Conservation (phyloP, 1,140 invertebrate species). For the Acyrthosiphon pisum region DNA sequence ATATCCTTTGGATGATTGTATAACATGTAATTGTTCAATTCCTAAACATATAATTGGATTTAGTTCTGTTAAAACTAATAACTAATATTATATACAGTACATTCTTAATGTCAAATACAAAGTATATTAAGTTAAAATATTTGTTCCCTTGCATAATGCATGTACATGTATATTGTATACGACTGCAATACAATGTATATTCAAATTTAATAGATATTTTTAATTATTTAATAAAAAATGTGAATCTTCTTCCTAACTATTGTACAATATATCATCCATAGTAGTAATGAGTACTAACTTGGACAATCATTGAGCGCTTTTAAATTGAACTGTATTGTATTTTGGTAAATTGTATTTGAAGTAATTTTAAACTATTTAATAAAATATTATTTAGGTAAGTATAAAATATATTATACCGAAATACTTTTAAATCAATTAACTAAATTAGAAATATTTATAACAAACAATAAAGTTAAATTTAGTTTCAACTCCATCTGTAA, state of each 20-base stretch:
- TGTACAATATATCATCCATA: background rate
- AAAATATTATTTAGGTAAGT: background rate
- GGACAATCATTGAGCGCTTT: background rate
- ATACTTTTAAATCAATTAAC: background rate
- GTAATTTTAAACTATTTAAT: background rate
- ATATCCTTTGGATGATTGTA: conserved; percentile 35
- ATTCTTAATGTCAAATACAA: background rate
- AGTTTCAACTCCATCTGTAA: background rate
- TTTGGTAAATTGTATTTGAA: background rate
- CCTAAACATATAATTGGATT: conserved; percentile 31
- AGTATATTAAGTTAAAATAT: too few relatives aligned
- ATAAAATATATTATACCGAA: background rate
- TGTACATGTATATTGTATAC: too few relatives aligned
- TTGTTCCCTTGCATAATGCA: too few relatives aligned
- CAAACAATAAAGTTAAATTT: background rate
- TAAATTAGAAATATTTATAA: background rate
- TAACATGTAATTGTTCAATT: conserved; percentile 45
- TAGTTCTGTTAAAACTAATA: background rate
- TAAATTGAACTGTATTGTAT: background rate
- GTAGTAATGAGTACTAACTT: background rate
- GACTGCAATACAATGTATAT: too few relatives aligned
- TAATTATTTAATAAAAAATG: too few relatives aligned
- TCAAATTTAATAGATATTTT: too few relatives aligned
- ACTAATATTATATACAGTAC: background rate
- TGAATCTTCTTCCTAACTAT: background rate